phyloP scores from a whole-genome alignment of 2,113 vertebrate species.

The Ramphastos sulfuratus region DNA sequence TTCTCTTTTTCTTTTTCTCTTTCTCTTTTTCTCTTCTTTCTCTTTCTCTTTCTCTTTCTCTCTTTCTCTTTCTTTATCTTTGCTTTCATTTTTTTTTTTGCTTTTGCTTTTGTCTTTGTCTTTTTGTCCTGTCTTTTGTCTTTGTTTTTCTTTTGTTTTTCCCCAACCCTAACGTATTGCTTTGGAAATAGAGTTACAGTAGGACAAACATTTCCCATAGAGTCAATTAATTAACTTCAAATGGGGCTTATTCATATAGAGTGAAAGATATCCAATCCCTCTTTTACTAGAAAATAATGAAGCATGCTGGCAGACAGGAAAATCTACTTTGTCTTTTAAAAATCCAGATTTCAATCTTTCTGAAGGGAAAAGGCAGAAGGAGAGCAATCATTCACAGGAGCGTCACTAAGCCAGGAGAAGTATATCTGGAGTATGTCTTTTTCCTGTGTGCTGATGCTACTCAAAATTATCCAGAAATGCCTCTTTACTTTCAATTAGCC shows the following conservation, averaged over 20 bases:
- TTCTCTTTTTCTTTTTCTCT: too few relatives aligned
- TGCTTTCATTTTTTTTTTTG: too few relatives aligned
- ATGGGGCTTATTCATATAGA: not conserved
- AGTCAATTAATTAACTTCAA: not conserved
- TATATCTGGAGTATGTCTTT: not conserved
- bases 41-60: too few relatives aligned
- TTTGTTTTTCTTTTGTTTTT: rapidly evolving
- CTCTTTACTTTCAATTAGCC: not conserved
- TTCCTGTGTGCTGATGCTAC: not conserved
- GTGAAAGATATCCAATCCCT: not conserved
- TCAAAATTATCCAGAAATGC: not conserved
- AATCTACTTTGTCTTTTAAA: not conserved
- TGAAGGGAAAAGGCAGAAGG: not conserved
- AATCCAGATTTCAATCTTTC: not conserved
- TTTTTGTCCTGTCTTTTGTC: too few relatives aligned
- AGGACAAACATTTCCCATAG: not conserved
- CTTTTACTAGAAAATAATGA: not conserved
- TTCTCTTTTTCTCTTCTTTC: too few relatives aligned
- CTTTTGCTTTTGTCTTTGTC: too few relatives aligned
- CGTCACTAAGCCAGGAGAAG: too few relatives aligned
- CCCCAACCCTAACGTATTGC: not conserved
- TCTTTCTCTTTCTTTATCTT: too few relatives aligned
- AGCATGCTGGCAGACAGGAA: not conserved
- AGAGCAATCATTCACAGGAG: not conserved
- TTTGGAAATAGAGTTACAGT: not conserved